Conservation (phyloP, 2,888 invertebrate genomes). For the Drosophila demipolita region DNA sequence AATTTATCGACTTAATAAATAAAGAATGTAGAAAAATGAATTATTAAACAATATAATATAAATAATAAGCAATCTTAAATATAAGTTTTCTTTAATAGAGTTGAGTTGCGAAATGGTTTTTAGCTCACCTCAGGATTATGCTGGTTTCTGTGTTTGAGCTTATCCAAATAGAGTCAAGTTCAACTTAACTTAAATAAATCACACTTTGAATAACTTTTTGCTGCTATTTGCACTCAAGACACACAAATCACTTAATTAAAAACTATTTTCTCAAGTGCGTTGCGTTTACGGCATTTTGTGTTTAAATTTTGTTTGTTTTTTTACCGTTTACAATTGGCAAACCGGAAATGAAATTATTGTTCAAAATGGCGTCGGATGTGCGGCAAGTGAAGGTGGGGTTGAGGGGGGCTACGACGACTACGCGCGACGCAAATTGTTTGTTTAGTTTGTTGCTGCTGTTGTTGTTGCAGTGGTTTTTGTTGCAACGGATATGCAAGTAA, state of each 20-base stretch:
- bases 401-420: slow-evolving; percentile 17
- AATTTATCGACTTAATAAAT: neutral
- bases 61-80: neutral
- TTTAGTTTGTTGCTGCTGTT: slow-evolving; percentile 30
- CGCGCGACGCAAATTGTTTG: slow-evolving; percentile 64
- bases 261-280: slow-evolving; percentile 14
- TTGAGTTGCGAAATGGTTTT: neutral
- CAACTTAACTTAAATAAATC: neutral
- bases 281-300: slow-evolving; percentile 32
- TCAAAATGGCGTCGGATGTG: slow-evolving; percentile 69
- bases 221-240: neutral
- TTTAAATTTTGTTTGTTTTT: slow-evolving; percentile 8
- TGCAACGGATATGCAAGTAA: slow-evolving; percentile 72
- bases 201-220: slow-evolving; percentile 9
- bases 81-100: neutral
- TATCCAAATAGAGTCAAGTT: slow-evolving; percentile 60
- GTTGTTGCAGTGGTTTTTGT: slow-evolving; percentile 24
- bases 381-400: slow-evolving; percentile 48
- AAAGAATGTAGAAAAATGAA: neutral
- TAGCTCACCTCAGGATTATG: slow-evolving; percentile 74
- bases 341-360: slow-evolving; percentile 71
- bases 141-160: slow-evolving; percentile 50
- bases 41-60: too few relatives aligned
- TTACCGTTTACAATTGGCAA: slow-evolving; percentile 44
- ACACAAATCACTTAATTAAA: slow-evolving; percentile 43